These are phyloP conservation scores for Semotilus atromaculatus DNA, from an alignment of 2,797 vertebrate genomes.

Conservation along the genomic window DNA sequence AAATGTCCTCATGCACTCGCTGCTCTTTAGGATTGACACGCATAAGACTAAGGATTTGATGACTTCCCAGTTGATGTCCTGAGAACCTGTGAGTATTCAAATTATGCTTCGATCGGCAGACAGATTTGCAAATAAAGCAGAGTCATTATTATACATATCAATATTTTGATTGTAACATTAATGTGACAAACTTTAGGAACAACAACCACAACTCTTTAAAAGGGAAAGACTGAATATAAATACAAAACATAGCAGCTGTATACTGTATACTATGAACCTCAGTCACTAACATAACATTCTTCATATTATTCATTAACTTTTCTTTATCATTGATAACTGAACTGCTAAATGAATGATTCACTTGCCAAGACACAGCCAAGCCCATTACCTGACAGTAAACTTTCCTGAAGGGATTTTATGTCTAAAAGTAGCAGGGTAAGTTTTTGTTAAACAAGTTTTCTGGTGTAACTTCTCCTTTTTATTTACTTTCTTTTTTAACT, in stretches of 20 bases:
- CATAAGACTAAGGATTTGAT: conserved; percentile 1
- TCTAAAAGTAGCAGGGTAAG: background rate
- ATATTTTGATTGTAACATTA: background rate
- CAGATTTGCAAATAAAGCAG: background rate
- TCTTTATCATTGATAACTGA: conserved; percentile 4
- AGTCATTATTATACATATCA: background rate
- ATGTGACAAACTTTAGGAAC: background rate
- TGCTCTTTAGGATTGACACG: conserved; percentile 11
- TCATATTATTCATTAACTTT: conserved; percentile 41
- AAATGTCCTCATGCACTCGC: conserved; percentile 23
- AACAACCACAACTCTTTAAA: background rate
- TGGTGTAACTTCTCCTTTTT: background rate
- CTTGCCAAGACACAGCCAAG: background rate
- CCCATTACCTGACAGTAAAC: background rate
- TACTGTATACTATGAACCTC: conserved; percentile 22
- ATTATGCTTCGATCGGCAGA: background rate
- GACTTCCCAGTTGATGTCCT: background rate
- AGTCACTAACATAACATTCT: conserved; percentile 22
- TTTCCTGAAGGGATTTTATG: background rate
- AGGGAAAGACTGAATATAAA: background rate
- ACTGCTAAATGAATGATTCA: background rate
- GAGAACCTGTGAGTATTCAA: conserved; percentile 22
- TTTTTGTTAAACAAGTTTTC: background rate
- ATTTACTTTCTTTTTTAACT: conserved; percentile 3
- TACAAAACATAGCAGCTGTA: background rate